A percentile compares a stretch with the other conserved stretches of the same genome.
These are phyloP conservation scores for Drosophila peninsularis DNA, from an alignment of 2,888 invertebrate genomes.

Conservation along the genomic window DNA sequence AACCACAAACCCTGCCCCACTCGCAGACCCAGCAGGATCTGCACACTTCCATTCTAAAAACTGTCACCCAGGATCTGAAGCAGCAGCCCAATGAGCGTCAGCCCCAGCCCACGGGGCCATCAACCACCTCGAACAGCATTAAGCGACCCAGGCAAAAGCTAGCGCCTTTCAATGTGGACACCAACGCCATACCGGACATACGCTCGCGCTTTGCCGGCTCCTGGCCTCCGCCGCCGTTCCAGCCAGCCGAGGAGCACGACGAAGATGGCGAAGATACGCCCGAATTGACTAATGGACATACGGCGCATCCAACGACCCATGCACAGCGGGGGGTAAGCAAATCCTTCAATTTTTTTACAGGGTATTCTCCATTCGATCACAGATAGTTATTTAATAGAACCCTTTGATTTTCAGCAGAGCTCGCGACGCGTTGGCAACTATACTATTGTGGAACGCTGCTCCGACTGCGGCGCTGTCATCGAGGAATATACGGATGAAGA, in stretches of 20 bases:
- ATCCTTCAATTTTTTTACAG: background rate
- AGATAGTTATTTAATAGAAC: background rate
- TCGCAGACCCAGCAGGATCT: constrained; percentile 65
- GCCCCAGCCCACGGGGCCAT: constrained; percentile 50
- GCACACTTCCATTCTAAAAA: constrained; percentile 82
- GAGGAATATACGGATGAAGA: constrained; percentile 99
- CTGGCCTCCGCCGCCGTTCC: constrained; percentile 85
- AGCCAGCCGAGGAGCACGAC: constrained; percentile 76
- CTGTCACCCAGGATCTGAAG: constrained; percentile 71
- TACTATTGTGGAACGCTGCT: constrained; percentile 89
- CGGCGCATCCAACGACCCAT: constrained; percentile 44
- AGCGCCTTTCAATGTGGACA: constrained; percentile 86
- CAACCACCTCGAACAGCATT: constrained; percentile 81
- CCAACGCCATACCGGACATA: constrained; percentile 85
- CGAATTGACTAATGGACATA: constrained; percentile 73
- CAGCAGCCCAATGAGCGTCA: constrained; percentile 32
- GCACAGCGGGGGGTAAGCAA: constrained; percentile 83
- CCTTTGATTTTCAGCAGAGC: constrained; percentile 84
- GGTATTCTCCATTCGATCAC: background rate
- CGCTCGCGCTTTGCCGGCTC: constrained; percentile 86
- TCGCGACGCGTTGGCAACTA: constrained; percentile 89
- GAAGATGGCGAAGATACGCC: constrained; percentile 74
- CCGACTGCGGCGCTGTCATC: constrained; percentile 94
- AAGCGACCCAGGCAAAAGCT: constrained; percentile 86
- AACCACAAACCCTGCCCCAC: constrained; percentile 25